Evolutionary conservation across 2,113 vertebrate genomes (phyloP).

Genomic region (Scartelaos histophorus): DNA sequence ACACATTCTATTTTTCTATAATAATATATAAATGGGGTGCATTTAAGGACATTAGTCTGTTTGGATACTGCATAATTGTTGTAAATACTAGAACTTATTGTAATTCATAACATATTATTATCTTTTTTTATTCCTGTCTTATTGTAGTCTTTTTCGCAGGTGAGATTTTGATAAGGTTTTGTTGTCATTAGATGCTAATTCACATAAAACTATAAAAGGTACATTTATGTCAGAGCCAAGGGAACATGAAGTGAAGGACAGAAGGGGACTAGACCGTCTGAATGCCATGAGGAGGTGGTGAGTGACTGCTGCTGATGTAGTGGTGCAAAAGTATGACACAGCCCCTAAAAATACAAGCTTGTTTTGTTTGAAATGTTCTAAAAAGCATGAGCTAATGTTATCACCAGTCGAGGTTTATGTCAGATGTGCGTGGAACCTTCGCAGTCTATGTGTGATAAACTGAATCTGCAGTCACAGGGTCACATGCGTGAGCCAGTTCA

Average conservation of each 20-base stretch:
- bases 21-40: not conserved
- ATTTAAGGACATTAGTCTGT: not conserved
- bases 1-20: not conserved
- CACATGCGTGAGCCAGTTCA: not conserved
- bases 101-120: not conserved
- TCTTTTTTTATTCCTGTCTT: not conserved
- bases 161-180: not conserved
- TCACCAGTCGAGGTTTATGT: not conserved
- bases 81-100: not conserved
- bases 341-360: constrained; percentile 47
- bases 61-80: not conserved
- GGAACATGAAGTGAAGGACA: not conserved
- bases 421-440: constrained; percentile 4
- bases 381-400: constrained; percentile 23
- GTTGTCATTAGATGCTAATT: not conserved
- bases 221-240: not conserved
- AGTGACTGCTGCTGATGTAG: constrained; percentile 35
- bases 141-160: not conserved
- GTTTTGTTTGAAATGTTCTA: constrained; percentile 23
- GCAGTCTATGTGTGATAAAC: constrained; percentile 4
- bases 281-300: constrained; percentile 33
- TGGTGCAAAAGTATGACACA: constrained; percentile 21
- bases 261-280: not conserved
- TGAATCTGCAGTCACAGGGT: not conserved
- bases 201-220: not conserved